Evolutionary conservation across 2,888 invertebrate genomes (phyloP), one percentile per base, ranked within the genome.

Genomic region (Teinopalpus imperialis): DNA sequence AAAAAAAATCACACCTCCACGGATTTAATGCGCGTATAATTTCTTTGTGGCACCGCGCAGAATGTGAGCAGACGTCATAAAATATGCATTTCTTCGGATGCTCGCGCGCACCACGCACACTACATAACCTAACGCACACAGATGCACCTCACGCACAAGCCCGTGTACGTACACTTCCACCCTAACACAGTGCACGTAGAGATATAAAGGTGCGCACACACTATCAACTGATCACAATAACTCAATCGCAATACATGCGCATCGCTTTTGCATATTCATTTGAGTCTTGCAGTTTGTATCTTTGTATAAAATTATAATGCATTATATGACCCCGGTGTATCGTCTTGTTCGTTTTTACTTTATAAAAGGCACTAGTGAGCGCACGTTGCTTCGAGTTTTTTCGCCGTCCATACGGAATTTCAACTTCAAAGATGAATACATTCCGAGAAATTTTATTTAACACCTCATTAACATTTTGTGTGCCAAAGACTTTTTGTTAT

Each of bases 241-340:
- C 86, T 85, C 87, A 86, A 86, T 86, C 74, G 69, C 61, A 67
- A 70, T 69, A 79, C 79, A 82, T 65, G 69, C 73, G 68, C 75
- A 72, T 67, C 69, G 64, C 68, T 63, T 77, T 81, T 88, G 87
- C 87, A 88, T 88, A 88, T 88, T 88, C 87, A 88, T 88, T 82
- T 74, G 74, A 67, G 64, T 65, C 64, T 74, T 69, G 79, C 75
- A 78, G 72, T 83, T 78, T 78, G 85, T 87, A 86, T 87, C 86
- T 82, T 86, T 85, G 86, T 88, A 87, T 87, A 81, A 87, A 86
- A 87, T 88, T 86, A 88, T 88, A 88, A 87, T 86, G 83, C 82
- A 85, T 86, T 83, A 85, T 82, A 75, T 77, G 81, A 81, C 78
- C 79, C 58, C 63, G 57, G 61, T 61, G 58, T 48, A 51, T 59